These are phyloP conservation scores for Craniophora ligustri DNA, from an alignment of 2,888 invertebrate genomes.

Conservation along the genomic window DNA sequence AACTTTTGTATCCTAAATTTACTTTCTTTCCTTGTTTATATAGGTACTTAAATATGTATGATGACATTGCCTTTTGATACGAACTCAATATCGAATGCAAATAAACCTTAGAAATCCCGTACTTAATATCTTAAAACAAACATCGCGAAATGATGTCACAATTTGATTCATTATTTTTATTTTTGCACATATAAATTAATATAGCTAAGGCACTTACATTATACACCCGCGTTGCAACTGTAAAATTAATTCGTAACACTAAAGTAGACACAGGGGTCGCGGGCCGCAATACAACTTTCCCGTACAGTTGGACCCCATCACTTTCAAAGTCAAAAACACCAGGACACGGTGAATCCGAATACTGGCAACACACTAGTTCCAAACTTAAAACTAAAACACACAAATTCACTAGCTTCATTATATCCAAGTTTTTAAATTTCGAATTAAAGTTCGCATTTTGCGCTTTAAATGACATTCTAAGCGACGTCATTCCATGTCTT, in stretches of 20 bases:
- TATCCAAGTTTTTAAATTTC: slow-evolving; percentile 40
- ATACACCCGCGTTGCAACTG: slow-evolving; percentile 65
- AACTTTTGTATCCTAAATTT: too few species aligned
- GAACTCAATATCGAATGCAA: too few species aligned
- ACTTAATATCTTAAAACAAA: too few species aligned
- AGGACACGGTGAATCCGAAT: slow-evolving; percentile 73
- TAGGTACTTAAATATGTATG: too few species aligned
- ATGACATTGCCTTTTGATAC: too few species aligned
- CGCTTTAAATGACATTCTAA: slow-evolving; percentile 42
- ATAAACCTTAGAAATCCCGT: too few species aligned
- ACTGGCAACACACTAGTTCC: slow-evolving; percentile 62
- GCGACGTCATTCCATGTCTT: slow-evolving; percentile 60
- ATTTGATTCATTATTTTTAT: neutral
- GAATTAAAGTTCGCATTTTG: slow-evolving; percentile 40
- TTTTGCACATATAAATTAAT: neutral
- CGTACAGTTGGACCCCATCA: slow-evolving; percentile 66
- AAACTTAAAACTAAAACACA: slow-evolving; percentile 56
- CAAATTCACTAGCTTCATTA: slow-evolving; percentile 59
- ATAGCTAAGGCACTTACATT: slow-evolving; percentile 62
- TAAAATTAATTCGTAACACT: slow-evolving; percentile 67
- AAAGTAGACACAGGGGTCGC: slow-evolving; percentile 62
- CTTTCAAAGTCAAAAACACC: slow-evolving; percentile 69
- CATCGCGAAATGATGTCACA: too few species aligned
- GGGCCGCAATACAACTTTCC: slow-evolving; percentile 65
- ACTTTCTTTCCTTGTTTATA: too few species aligned